These are phyloP conservation scores for Achlya flavicornis DNA, from an alignment of 2,888 invertebrate species.

Conservation along the genomic window DNA sequence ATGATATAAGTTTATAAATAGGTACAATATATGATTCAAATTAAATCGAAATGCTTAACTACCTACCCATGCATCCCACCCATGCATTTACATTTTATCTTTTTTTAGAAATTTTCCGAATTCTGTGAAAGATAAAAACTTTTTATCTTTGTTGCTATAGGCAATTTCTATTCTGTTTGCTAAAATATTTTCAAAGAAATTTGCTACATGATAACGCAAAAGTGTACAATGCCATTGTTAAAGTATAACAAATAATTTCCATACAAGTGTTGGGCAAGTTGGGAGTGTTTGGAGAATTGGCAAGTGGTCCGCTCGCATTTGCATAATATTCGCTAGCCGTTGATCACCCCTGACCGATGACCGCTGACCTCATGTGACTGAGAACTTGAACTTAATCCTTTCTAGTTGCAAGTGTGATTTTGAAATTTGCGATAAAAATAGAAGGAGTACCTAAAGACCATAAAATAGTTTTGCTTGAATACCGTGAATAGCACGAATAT, in stretches of 20 bases:
- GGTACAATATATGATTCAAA: too few relatives aligned
- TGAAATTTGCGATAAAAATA: slow-evolving; percentile 36
- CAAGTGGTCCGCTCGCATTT: slow-evolving; percentile 28
- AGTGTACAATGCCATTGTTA: neutral
- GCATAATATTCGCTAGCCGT: slow-evolving; percentile 60
- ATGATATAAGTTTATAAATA: too few relatives aligned
- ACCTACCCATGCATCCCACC: too few relatives aligned
- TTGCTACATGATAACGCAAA: neutral
- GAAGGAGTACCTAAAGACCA: slow-evolving; percentile 13
- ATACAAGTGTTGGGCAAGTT: slow-evolving; percentile 55
- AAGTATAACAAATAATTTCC: slow-evolving; percentile 30
- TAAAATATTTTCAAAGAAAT: neutral
- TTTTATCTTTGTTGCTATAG: neutral
- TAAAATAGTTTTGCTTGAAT: neutral
- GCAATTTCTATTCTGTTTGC: neutral
- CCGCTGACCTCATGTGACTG: slow-evolving; percentile 76
- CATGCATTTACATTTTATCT: neutral
- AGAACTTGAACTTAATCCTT: slow-evolving; percentile 70
- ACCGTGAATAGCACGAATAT: neutral
- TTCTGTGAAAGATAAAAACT: neutral
- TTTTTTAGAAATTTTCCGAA: neutral
- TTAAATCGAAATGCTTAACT: too few relatives aligned
- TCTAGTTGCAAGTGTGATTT: slow-evolving; percentile 41
- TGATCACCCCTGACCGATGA: slow-evolving; percentile 80
- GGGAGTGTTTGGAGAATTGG: slow-evolving; percentile 29